Percentiles rank a stretch among this genome's conserved stretches.
These are phyloP conservation scores for Calephelis perditalis DNA, from an alignment of 2,888 invertebrate genomes.

Conservation along the genomic window DNA sequence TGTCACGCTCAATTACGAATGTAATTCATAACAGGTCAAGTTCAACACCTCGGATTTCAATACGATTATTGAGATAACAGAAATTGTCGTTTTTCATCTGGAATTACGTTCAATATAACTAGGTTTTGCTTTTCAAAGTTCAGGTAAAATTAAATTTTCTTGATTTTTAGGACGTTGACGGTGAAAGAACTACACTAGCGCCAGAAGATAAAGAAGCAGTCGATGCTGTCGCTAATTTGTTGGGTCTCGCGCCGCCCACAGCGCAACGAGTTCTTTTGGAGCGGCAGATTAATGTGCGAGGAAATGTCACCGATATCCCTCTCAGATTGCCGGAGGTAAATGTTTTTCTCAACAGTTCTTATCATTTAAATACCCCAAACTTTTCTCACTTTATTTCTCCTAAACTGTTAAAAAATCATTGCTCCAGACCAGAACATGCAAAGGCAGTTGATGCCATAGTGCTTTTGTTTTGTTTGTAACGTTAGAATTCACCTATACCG, in stretches of 20 bases:
- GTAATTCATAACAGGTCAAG: not conserved
- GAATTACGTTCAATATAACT: too few relatives aligned
- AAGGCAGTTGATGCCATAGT: too few relatives aligned
- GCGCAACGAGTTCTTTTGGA: slow-evolving; percentile 86
- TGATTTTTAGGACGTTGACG: slow-evolving; percentile 84
- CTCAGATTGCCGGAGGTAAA: slow-evolving; percentile 88
- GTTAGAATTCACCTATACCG: too few relatives aligned
- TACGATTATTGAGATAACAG: too few relatives aligned
- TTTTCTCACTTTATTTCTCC: too few relatives aligned
- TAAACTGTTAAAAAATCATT: too few relatives aligned
- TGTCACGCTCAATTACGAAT: not conserved
- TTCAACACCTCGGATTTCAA: too few relatives aligned
- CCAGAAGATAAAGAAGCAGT: slow-evolving; percentile 83
- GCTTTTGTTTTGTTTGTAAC: too few relatives aligned
- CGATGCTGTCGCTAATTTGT: slow-evolving; percentile 84
- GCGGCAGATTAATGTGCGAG: slow-evolving; percentile 93
- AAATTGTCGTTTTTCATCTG: not conserved
- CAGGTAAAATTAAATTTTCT: not conserved
- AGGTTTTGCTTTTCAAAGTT: slow-evolving; percentile 12
- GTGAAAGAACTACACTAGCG: slow-evolving; percentile 88
- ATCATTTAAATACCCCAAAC: not conserved
- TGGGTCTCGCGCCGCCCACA: slow-evolving; percentile 86
- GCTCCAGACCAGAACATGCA: too few relatives aligned
- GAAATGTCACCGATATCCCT: slow-evolving; percentile 95
- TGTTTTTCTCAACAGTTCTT: not conserved